phyloP scores from a whole-genome alignment of 2,113 vertebrate species.

The Crotalus horridus region DNA sequence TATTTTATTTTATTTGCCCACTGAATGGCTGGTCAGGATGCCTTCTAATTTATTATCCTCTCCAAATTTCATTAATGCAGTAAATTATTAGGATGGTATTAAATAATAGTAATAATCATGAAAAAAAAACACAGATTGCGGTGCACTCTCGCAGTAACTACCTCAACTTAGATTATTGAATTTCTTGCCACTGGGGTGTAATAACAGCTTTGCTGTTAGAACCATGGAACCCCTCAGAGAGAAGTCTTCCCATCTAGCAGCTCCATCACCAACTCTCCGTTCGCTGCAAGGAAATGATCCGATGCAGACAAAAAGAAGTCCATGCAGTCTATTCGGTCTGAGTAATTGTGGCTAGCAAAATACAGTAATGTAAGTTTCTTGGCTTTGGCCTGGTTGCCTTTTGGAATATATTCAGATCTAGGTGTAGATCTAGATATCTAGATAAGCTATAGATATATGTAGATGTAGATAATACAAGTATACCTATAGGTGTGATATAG shows the following conservation, averaged over 20 bases:
- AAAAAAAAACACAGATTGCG: not conserved
- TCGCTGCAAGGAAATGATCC: not conserved
- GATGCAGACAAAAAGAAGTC: not conserved
- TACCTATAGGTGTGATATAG: too few relatives aligned
- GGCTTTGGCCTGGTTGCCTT: not conserved
- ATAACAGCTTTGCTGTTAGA: conserved; percentile 20
- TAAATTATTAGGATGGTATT: conserved; percentile 22
- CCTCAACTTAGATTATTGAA: not conserved
- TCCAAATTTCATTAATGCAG: conserved; percentile 41
- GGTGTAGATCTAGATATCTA: not conserved
- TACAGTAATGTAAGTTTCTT: not conserved
- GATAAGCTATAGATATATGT: too few relatives aligned
- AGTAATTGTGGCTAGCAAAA: not conserved
- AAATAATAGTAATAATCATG: conserved; percentile 25
- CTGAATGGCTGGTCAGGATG: conserved; percentile 34
- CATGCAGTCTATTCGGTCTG: not conserved
- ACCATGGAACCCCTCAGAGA: conserved; percentile 9
- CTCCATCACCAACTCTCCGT: not conserved
- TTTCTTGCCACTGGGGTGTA: conserved; percentile 24
- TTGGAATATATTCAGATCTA: not conserved
- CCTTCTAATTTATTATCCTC: conserved; percentile 42
- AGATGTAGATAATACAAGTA: too few relatives aligned
- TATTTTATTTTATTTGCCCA: conserved; percentile 1
- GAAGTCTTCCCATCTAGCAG: not conserved
- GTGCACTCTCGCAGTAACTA: conserved; percentile 26